phyloP scores from a whole-genome alignment of 23 tunicate species.

The Ascidia mentula region DNA sequence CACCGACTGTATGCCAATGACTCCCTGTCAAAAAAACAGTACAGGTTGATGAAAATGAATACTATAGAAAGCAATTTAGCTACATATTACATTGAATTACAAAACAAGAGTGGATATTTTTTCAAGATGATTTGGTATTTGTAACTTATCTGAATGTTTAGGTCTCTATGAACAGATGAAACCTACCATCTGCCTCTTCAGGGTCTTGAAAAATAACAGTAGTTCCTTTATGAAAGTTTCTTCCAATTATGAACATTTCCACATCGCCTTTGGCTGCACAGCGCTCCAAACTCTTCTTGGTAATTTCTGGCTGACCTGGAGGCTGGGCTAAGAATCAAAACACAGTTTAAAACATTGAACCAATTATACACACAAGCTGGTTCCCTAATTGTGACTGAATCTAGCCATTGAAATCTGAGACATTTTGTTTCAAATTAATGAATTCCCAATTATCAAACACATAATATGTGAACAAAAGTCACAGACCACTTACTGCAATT shows the following conservation, averaged over 20 bases:
- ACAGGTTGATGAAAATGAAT: not conserved
- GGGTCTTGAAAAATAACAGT: conserved; percentile 91
- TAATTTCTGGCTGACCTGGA: conserved; percentile 95
- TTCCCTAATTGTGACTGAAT: too few relatives aligned
- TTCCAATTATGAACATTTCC: conserved; percentile 93
- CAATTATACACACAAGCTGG: too few relatives aligned
- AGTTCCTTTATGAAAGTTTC: conserved; percentile 75
- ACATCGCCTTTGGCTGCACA: conserved; percentile 79
- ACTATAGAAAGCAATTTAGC: too few relatives aligned
- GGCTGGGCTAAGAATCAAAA: conserved; percentile 96
- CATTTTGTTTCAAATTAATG: too few relatives aligned
- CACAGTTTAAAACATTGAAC: too few relatives aligned
- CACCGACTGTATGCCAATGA: conserved; percentile 78
- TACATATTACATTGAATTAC: too few relatives aligned
- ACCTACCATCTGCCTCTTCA: conserved; percentile 78
- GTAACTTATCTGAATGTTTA: too few relatives aligned
- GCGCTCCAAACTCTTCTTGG: conserved; percentile 69
- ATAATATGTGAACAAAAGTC: too few relatives aligned
- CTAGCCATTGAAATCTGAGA: too few relatives aligned
- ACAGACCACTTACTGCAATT: conserved; percentile 81
- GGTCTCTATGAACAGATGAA: too few relatives aligned
- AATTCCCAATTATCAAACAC: too few relatives aligned
- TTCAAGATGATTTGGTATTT: too few relatives aligned
- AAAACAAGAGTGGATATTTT: not conserved
- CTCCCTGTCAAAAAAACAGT: conserved; percentile 30